Conservation (phyloP, 1,140 invertebrate genomes). For the Lanistes nyassanus region DNA sequence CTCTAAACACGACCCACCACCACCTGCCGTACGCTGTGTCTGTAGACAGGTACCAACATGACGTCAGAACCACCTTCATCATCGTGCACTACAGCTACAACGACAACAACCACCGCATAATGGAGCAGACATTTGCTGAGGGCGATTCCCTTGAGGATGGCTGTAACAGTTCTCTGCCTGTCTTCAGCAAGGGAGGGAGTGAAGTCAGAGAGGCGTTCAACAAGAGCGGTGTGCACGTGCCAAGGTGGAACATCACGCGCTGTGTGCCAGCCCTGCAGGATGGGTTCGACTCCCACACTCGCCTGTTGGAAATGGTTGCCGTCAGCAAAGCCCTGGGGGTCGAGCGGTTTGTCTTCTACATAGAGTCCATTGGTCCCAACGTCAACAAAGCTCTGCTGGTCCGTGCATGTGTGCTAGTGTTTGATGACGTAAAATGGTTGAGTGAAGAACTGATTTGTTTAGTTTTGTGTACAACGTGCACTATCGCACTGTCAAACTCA, state of each 20-base stretch:
- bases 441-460: too few relatives aligned
- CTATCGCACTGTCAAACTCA: not conserved
- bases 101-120: not conserved
- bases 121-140: too few relatives aligned
- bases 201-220: too few relatives aligned
- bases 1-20: not conserved
- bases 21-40: not conserved
- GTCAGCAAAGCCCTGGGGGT: slow-evolving; percentile 3
- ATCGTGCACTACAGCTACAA: slow-evolving; percentile 9
- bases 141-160: too few relatives aligned
- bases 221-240: not conserved
- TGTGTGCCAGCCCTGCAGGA: slow-evolving; percentile 15
- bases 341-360: slow-evolving; percentile 24
- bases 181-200: too few relatives aligned
- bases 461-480: not conserved
- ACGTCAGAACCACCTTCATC: not conserved
- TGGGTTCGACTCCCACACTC: slow-evolving; percentile 1
- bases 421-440: too few relatives aligned
- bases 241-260: slow-evolving; percentile 19
- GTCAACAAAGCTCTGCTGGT: not conserved
- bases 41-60: slow-evolving; percentile 2
- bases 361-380: not conserved
- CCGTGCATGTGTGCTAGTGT: too few relatives aligned
- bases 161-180: too few relatives aligned
- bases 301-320: slow-evolving; percentile 16